phyloP scores from a whole-genome alignment of 2,113 vertebrate species.

The Stegostoma tigrinum region DNA sequence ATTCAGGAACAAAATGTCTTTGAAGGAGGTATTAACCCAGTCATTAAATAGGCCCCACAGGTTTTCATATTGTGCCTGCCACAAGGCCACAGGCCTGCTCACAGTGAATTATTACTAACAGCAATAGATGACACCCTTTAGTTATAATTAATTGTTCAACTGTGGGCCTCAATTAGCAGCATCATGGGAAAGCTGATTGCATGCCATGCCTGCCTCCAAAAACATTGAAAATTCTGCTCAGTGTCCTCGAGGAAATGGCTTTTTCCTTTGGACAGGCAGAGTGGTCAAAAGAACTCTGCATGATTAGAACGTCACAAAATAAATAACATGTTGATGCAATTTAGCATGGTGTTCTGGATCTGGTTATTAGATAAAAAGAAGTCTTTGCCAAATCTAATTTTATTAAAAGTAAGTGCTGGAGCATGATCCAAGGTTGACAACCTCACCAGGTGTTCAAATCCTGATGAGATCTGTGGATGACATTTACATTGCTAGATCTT shows the following conservation, averaged over 20 bases:
- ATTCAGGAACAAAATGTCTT: too few relatives aligned
- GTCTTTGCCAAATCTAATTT: not conserved
- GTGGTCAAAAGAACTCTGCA: not conserved
- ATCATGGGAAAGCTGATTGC: too few relatives aligned
- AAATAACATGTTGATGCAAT: not conserved
- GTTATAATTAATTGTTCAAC: too few relatives aligned
- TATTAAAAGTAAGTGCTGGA: not conserved
- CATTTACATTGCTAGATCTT: not conserved
- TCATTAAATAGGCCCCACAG: too few relatives aligned
- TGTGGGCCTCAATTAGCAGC: too few relatives aligned
- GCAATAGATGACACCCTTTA: too few relatives aligned
- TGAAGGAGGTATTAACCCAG: too few relatives aligned
- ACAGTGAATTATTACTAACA: too few relatives aligned
- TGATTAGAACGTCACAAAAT: not conserved
- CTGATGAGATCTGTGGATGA: not conserved
- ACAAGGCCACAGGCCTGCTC: too few relatives aligned
- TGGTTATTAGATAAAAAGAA: not conserved
- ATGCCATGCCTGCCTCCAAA: too few relatives aligned
- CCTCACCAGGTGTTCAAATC: not conserved
- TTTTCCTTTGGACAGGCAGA: not conserved
- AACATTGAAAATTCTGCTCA: too few relatives aligned
- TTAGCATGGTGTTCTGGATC: not conserved
- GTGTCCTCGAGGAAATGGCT: not conserved
- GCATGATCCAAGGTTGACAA: not conserved
- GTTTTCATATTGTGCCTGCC: too few relatives aligned